These are phyloP conservation scores for Ecliptopera silaceata DNA, from an alignment of 2,888 invertebrate genomes.

Conservation along the genomic window DNA sequence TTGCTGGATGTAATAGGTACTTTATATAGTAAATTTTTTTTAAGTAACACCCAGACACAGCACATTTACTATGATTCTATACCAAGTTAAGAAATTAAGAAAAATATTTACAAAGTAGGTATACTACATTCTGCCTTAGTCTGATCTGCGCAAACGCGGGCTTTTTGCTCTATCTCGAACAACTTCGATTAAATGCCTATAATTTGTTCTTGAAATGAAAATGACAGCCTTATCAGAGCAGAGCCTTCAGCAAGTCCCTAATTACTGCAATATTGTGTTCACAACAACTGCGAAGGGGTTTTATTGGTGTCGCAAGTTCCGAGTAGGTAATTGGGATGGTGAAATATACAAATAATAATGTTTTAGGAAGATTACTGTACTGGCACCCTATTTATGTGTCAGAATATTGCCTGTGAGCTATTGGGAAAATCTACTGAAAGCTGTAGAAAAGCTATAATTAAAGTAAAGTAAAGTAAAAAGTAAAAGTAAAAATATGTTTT, in stretches of 20 bases:
- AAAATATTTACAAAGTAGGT: too few species aligned
- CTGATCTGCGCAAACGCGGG: too few species aligned
- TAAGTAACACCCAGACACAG: too few species aligned
- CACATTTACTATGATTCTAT: too few species aligned
- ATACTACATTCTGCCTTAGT: too few species aligned
- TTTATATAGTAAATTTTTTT: too few species aligned
- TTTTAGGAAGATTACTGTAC: background rate
- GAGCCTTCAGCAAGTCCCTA: slow-evolving; percentile 8
- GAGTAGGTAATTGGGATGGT: slow-evolving; percentile 17
- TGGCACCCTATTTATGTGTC: background rate
- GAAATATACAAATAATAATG: slow-evolving; percentile 3
- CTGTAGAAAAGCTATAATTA: too few species aligned
- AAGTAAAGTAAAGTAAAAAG: too few species aligned
- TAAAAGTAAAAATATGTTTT: too few species aligned
- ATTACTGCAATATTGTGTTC: slow-evolving; percentile 17
- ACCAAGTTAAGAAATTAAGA: too few species aligned
- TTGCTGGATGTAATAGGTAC: too few species aligned
- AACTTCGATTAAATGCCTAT: slow-evolving; percentile 1
- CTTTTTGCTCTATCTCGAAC: background rate
- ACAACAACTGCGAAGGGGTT: slow-evolving; percentile 15
- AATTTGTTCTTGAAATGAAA: slow-evolving; percentile 4
- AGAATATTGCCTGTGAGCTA: background rate
- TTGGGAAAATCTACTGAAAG: background rate
- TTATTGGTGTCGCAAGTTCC: slow-evolving; percentile 32
- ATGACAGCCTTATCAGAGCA: slow-evolving; percentile 15